Conservation (phyloP, 2,888 invertebrate species). For the Brachypalpus laphriformis region DNA sequence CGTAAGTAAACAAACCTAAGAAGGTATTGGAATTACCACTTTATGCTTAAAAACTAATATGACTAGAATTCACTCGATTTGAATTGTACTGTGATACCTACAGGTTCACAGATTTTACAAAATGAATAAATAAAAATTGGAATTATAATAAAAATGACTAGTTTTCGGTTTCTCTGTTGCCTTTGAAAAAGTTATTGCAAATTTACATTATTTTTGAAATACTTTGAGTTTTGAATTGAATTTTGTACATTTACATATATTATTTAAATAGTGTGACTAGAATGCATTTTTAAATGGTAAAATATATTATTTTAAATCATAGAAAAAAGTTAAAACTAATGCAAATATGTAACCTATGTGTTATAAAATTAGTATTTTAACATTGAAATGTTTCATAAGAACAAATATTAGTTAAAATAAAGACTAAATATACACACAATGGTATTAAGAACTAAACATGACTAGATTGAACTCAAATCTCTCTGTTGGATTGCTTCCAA, state of each 20-base stretch:
- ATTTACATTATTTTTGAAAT: too few species aligned
- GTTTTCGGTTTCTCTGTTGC: neutral
- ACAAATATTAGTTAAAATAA: too few species aligned
- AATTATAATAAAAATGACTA: conserved; percentile 29
- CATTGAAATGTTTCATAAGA: neutral
- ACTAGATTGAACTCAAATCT: conserved; percentile 72
- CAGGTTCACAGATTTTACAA: conserved; percentile 19
- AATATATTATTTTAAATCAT: neutral
- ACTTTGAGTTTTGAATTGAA: neutral
- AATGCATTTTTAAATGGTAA: neutral
- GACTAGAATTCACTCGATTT: conserved; percentile 67
- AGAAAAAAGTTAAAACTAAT: neutral
- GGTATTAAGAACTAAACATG: conserved; percentile 46
- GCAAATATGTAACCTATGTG: neutral
- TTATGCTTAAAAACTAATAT: conserved; percentile 56
- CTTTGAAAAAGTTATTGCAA: neutral
- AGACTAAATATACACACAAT: neutral
- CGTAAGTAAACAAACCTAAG: conserved; percentile 12
- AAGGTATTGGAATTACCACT: conserved; percentile 29
- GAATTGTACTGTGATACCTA: neutral
- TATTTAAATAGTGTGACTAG: conserved; percentile 17
- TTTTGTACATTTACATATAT: too few species aligned
- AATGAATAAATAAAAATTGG: conserved; percentile 8
- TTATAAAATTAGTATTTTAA: neutral
- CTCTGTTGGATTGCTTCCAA: conserved; percentile 53